phyloP scores from a whole-genome alignment of 2,797 vertebrate genomes.

The Sparidentex hasta region DNA sequence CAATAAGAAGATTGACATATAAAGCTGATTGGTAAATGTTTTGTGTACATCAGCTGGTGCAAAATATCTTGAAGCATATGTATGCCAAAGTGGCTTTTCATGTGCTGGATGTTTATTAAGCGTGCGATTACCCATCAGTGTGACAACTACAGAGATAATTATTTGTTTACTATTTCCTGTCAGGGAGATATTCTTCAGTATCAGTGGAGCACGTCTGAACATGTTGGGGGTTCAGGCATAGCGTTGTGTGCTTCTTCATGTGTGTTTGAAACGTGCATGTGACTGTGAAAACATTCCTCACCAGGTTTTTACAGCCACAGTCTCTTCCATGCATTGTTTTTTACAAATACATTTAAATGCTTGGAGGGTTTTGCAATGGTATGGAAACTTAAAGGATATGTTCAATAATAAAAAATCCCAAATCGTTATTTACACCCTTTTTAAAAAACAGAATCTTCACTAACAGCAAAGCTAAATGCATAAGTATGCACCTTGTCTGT shows the following conservation, averaged over 20 bases:
- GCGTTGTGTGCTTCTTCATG: conserved; percentile 24
- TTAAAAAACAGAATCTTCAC: too few relatives aligned
- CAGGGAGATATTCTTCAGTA: conserved; percentile 20
- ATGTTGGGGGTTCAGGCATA: conserved; percentile 50
- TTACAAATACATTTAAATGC: not conserved
- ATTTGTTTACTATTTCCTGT: conserved; percentile 51
- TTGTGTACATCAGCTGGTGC: not conserved
- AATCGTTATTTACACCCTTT: too few relatives aligned
- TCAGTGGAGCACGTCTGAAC: conserved; percentile 61
- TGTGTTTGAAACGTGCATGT: conserved; percentile 22
- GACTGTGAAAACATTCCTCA: conserved; percentile 53
- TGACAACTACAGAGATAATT: conserved; percentile 4
- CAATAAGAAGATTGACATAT: not conserved
- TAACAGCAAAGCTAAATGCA: too few relatives aligned
- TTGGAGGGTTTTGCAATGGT: not conserved
- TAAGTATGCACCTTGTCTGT: too few relatives aligned
- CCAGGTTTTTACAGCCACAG: not conserved
- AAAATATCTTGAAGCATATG: not conserved
- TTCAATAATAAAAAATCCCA: too few relatives aligned
- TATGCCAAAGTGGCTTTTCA: not conserved
- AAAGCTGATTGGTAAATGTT: not conserved
- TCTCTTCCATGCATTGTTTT: not conserved
- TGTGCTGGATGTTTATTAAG: too few relatives aligned
- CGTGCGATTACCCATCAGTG: conserved; percentile 11
- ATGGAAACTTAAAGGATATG: not conserved